Base-by-base conservation (phyloP, 2,888 invertebrate genomes). In the Dyspetes luteomarginatus region DNA sequence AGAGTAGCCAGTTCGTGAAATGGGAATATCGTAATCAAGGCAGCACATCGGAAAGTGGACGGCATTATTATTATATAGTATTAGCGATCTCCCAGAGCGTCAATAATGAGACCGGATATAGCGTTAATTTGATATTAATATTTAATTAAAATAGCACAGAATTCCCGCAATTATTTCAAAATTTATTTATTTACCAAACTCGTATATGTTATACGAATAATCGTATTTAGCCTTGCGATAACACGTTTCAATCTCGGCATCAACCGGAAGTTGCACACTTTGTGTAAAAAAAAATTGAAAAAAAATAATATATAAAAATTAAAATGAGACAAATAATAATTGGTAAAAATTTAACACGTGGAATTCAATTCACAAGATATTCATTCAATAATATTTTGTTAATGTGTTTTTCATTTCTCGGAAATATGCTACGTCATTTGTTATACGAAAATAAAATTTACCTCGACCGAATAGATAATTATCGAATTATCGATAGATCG, bases 391-490 rank as follows among this genome's bases (percentile, higher is more conserved):
- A 36, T 24, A 26, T 72, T 52, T 56, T 17, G 4, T 55, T 12
- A n/a, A 7, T 28, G 26, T 55, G 26, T 36, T 9, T n/a, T 5
- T 7, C 4, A 62, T 43, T 26, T 45, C n/a, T 64, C 45, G 45
- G 5, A 41, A n/a, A 22, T 41, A 50, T 50, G 19, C 17, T 7
- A 7, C 67, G 41, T 36, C 22, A 24, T 65, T 36, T 15, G 73
- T 78, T 73, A n/a, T n/a, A 78, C 68, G 74, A 79, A 69, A 69
- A 65, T 58, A 41, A 60, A 78, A 68, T 79, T 74, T 69, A 50
- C 56, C 26, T n/a, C n/a, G 19, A 36, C 60, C 41, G 52, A 78
- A 74, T 58, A 55, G 48, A 68, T 67, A 72, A 74, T 78, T 78
- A 68, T 41, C 62, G 68, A 50, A 68, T 68, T 48, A 48, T 26